Evolutionary conservation across 2,888 invertebrate genomes (phyloP), one percentile per base, ranked within the genome.

Genomic region (Dasypogon diadema): DNA sequence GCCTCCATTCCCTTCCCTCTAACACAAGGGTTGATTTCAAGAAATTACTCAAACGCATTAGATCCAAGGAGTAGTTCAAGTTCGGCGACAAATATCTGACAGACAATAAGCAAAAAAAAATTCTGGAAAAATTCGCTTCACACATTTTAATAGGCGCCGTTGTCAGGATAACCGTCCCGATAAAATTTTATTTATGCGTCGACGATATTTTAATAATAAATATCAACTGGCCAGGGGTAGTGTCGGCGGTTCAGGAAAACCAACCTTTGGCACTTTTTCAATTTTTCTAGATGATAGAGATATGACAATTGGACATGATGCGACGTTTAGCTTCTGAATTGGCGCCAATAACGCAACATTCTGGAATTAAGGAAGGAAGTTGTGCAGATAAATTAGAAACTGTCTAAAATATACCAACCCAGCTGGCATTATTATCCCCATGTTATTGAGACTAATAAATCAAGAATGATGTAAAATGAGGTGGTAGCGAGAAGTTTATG

Each of bases 141-240:
- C 75, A 75, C 65, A 55, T 60, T 51, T 48, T 46, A 12, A 1
- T 30, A 72, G 75, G 75, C 75, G 75, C 75, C 75, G 58, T 37
- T 60, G 72, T 72, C 75, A 76, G 46, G 58, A 72, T 51, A 72
- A 70, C 46, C 22, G 42, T 46, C 37, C 58, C 58, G 75, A 70
- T 75, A 75, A 76, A 75, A 72, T 60, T 76, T 72, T 76, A 76
- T 75, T 75, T 75, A 75, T 75, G 68, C 55, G 55, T 65, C 56
- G 55, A 55, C 65, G 55, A 68, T 56, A 75, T 63, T 55, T 68
- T 68, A 26, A 54, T 75, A 65, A 65, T 65, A 75, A 75, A 75
- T 65, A 56, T 73, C 51, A 30, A 5, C 12, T n/a, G 24, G 12
- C 22, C 26, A 18, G 54, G n/a, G 18, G 1, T 16, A 70, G 48